phyloP scores from a whole-genome alignment of 2,113 vertebrate genomes.

The Cariama cristata region DNA sequence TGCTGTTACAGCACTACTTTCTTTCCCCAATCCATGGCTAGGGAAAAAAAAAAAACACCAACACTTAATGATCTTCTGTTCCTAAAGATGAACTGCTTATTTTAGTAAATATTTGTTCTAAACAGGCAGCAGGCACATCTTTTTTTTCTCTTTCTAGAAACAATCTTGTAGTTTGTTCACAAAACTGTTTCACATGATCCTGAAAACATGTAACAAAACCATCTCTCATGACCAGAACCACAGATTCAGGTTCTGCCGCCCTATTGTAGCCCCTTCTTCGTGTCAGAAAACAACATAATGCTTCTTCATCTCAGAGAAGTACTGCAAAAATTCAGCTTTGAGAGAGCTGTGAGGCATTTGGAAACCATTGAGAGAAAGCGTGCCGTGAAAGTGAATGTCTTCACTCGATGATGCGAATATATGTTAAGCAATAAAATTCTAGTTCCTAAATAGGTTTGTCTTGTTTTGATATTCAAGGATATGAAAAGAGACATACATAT shows the following conservation, averaged over 20 bases:
- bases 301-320: slow-evolving; percentile 13
- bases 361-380: slow-evolving; percentile 50
- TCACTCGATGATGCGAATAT: slow-evolving; percentile 43
- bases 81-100: not conserved
- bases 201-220: not conserved
- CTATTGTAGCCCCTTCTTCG: not conserved
- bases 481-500: slow-evolving; percentile 37
- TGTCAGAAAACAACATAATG: not conserved
- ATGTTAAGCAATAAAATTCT: slow-evolving; percentile 61
- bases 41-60: not conserved
- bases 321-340: slow-evolving; percentile 1
- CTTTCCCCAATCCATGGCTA: not conserved
- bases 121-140: not conserved
- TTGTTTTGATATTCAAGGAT: slow-evolving; percentile 64
- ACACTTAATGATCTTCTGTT: not conserved
- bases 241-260: not conserved
- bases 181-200: not conserved
- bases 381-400: slow-evolving; percentile 56
- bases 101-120: not conserved
- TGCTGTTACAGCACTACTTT: not conserved
- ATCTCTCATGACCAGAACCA: not conserved
- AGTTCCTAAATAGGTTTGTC: slow-evolving; percentile 59
- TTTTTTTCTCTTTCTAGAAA: not conserved
- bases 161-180: not conserved
- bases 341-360: slow-evolving; percentile 45